A percentile compares a stretch with the other conserved stretches of the same genome.
Evolutionary conservation across 2,113 vertebrate species (phyloP).

Genomic region (Egretta garzetta): DNA sequence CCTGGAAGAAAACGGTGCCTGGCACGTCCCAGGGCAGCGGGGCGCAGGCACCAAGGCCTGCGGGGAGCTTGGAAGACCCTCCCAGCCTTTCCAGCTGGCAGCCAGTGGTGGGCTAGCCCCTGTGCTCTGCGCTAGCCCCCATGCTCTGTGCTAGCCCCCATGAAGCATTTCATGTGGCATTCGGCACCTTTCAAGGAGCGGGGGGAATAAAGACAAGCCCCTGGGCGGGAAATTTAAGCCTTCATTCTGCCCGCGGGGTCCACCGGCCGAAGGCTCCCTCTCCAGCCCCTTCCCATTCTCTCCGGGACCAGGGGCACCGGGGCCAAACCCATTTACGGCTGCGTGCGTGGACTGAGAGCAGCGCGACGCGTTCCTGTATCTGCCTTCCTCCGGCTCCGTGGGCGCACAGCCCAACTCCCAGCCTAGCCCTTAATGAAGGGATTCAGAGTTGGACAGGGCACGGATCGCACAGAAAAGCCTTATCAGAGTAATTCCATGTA

Average conservation of each 20-base stretch:
- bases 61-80: not conserved
- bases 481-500: not conserved
- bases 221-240: not conserved
- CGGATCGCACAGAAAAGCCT: not conserved
- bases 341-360: accelerated
- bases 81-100: not conserved
- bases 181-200: not conserved
- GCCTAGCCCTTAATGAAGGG: not conserved
- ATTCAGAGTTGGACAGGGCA: not conserved
- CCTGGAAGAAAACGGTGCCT: not conserved
- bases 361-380: not conserved
- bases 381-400: not conserved
- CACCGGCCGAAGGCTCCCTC: not conserved
- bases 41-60: not conserved
- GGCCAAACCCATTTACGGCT: not conserved
- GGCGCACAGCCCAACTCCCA: not conserved
- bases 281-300: not conserved
- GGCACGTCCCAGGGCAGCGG: accelerated
- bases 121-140: not conserved
- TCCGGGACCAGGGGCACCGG: not conserved
- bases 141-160: not conserved
- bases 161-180: not conserved
- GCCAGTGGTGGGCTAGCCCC: not conserved
- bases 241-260: not conserved
- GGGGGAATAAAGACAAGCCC: not conserved